Conservation (phyloP, 2,113 vertebrate genomes). For the Ammodytes dubius region DNA sequence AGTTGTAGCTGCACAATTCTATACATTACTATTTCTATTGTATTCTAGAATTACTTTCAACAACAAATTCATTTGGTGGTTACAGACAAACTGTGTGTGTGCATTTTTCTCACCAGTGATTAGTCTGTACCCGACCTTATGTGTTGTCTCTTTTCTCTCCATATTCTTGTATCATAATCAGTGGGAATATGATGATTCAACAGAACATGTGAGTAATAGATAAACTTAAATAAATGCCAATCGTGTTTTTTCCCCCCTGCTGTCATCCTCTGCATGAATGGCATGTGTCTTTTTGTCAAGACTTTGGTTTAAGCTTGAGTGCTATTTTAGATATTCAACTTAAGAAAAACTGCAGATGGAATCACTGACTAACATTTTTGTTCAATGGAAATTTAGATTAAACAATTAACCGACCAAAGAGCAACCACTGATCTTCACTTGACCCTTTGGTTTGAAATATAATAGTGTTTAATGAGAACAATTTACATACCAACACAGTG, state of each 20-base stretch:
- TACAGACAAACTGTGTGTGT: slow-evolving; percentile 24
- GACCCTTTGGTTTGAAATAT: background rate
- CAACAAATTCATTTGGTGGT: slow-evolving; percentile 3
- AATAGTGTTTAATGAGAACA: background rate
- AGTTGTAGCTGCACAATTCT: background rate
- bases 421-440: background rate
- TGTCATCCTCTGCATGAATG: slow-evolving; percentile 49
- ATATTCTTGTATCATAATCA: slow-evolving; percentile 86
- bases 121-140: slow-evolving; percentile 52
- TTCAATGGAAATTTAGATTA: background rate
- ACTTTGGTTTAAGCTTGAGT: background rate
- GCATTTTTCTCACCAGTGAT: slow-evolving; percentile 34
- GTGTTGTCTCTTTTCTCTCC: slow-evolving; percentile 84
- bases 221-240: background rate
- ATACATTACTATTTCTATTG: background rate
- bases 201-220: slow-evolving; percentile 97
- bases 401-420: background rate
- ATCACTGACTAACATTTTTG: slow-evolving; percentile 22
- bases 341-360: background rate
- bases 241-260: background rate
- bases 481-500: background rate
- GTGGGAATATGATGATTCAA: slow-evolving; percentile 99
- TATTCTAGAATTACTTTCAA: background rate
- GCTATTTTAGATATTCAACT: background rate
- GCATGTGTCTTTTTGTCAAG: slow-evolving; percentile 37